Base-by-base conservation (phyloP, 1,140 invertebrate species). In the Heterodera carotae region DNA sequence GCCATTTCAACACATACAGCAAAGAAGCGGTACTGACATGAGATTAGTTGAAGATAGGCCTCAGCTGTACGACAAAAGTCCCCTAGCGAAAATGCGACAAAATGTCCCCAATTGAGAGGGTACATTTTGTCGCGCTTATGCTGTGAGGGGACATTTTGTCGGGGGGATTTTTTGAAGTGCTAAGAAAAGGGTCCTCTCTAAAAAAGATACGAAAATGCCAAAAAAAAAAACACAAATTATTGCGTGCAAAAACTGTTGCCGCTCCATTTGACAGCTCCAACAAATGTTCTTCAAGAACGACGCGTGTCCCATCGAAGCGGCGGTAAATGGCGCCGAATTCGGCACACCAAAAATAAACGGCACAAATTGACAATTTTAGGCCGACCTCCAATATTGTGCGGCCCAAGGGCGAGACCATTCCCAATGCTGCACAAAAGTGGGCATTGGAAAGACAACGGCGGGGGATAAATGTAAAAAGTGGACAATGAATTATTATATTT, bases 1-100 rank as follows among this genome's bases (percentile, higher is more conserved):
- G 85, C 67, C 77, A 86, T 39, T 86, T 88, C 60, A 84, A 80
- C 68, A 71, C 68, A 7, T 86, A 79, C 76, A 87, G 76, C 29
- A 86, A 86, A 76, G 74, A 87, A 43, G 69, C 78, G 25, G 85
- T 87, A 72, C 68, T 39, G 31, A 69, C 66, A 6, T 67, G 48
- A 43, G 31, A 53, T 69, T 12, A 7, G 33, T 1, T 31, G 12
- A 76, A 80, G 34, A 75, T 29, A 67, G n/a, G 29, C 15, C 10
- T 43, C 39, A 43, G 15, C 15, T 43, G 39, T 10, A 43, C 15
- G 39, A 12, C 39, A 12, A 43, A 2, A 2, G 39, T n/a, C n/a
- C n/a, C n/a, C n/a, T n/a, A n/a, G n/a, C n/a, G n/a, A n/a, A n/a
- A n/a, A n/a, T n/a, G n/a, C n/a, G n/a, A n/a, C n/a, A n/a, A n/a